Conservation (phyloP, 2,113 vertebrate species). For the Prionailurus viverrinus region DNA sequence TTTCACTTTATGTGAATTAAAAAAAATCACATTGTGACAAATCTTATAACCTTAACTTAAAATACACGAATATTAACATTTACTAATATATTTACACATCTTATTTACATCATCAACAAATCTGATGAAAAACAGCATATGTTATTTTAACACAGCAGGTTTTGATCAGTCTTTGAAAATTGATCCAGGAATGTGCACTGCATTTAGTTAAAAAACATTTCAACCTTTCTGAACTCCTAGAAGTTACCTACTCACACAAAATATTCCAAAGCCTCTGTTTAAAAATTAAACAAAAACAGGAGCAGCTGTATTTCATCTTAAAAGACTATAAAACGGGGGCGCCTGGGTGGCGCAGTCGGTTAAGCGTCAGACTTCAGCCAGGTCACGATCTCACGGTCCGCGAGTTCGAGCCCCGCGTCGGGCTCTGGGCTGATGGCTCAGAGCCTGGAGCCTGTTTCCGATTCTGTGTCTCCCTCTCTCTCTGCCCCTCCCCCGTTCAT, state of each 20-base stretch:
- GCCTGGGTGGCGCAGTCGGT: too few species aligned
- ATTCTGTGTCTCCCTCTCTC: too few species aligned
- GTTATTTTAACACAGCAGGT: constrained; percentile 60
- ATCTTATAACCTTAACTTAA: constrained; percentile 77
- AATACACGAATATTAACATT: constrained; percentile 79
- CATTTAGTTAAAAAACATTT: constrained; percentile 75
- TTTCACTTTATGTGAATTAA: constrained; percentile 73
- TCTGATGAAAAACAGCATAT: constrained; percentile 65
- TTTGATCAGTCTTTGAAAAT: constrained; percentile 59
- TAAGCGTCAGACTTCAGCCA: too few species aligned
- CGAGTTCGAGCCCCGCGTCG: too few species aligned
- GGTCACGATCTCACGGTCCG: too few species aligned
- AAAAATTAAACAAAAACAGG: constrained; percentile 20
- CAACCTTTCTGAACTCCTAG: not conserved
- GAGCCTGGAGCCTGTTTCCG: too few species aligned
- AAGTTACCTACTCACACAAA: not conserved
- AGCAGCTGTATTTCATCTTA: constrained; percentile 65
- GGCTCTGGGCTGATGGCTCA: too few species aligned
- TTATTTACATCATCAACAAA: constrained; percentile 83
- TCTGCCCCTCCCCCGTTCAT: too few species aligned
- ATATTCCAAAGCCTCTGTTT: constrained; percentile 59
- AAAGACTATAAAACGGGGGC: constrained; percentile 66
- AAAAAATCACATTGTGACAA: constrained; percentile 84
- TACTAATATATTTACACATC: constrained; percentile 84
- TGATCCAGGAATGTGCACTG: constrained; percentile 23